Base-by-base conservation (phyloP, 2,888 invertebrate genomes). In the Caenorhabditis wallacei region DNA sequence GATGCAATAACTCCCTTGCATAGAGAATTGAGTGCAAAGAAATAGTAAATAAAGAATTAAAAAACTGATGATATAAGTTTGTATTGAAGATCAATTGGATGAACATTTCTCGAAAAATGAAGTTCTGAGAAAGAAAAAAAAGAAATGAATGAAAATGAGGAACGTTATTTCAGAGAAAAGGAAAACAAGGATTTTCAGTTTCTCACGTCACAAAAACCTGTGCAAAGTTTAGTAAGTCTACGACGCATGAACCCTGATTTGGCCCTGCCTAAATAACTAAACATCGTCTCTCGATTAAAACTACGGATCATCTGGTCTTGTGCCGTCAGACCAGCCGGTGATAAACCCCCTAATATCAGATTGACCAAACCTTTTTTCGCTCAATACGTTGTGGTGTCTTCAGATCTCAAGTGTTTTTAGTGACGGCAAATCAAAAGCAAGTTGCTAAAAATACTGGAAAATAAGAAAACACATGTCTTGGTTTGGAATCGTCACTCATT, bases 241-340 rank as follows among this genome's bases (percentile, higher is more conserved):
- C 63, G 37, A 56, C 74, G 61, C 54, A 63, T 56, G 48, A 64
- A 64, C 57, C 74, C 46, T 57, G 22, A 75, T 37, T 48, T 11
- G 13, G 43, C 56, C 61, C 2, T 37, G 46, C n/a, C n/a, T n/a
- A 46, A 18, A n/a, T 56, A 26, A 68, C 37, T n/a, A 53, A 48
- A 24, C n/a, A 53, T n/a, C 20, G 46, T 56, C 48, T 56, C 48
- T 43, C 10, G 59, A 53, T 63, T 63, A 54, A 69, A 69, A 61
- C 46, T 69, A 69, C 69, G 69, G 69, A 61, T 78, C 43, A 78
- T 69, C 78, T 51, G 51, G 63, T 61, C 69, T 54, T 63, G 69
- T 78, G 69, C 46, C 69, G 69, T 78, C 78, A 74, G 8, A 46
- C 13, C 4, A 11, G 40, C 26, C n/a, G 20, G 16, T 43, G 43